Percentiles rank a stretch among this genome's conserved stretches.
These are phyloP conservation scores for Halcyon leucocephala DNA, from an alignment of 2,797 vertebrate species.

Conservation along the genomic window DNA sequence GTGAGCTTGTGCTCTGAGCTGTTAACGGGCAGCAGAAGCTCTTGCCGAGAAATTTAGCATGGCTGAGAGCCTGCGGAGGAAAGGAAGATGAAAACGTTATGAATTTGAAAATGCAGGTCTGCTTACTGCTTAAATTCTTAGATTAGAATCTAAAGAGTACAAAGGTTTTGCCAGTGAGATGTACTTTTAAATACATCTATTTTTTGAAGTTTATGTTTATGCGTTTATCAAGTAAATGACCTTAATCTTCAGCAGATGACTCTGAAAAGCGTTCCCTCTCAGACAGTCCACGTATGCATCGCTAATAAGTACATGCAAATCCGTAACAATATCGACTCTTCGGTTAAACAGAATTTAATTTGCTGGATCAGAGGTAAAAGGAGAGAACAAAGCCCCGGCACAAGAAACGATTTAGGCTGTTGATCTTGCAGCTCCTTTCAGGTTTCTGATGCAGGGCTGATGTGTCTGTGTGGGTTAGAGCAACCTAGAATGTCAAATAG, in stretches of 20 bases:
- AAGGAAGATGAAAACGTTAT: neutral
- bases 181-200: neutral
- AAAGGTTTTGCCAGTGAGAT: neutral
- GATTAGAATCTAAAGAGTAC: neutral
- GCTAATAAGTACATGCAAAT: conserved; percentile 4
- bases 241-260: neutral
- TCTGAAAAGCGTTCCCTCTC: neutral
- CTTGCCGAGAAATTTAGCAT: neutral
- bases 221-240: conserved; percentile 15
- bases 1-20: neutral
- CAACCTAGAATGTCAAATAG: neutral
- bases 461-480: neutral
- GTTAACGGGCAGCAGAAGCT: neutral
- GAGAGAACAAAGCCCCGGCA: conserved; percentile 22
- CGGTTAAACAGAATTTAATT: conserved; percentile 44
- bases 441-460: neutral
- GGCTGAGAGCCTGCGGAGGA: neutral
- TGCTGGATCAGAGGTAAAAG: neutral
- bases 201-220: neutral
- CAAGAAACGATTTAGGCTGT: neutral
- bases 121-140: neutral
- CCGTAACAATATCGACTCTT: neutral
- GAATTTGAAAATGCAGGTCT: neutral
- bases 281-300: neutral
- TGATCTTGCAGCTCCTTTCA: conserved; percentile 11